phyloP scores from a whole-genome alignment of 2,113 vertebrate species.

The Penelope pileata region DNA sequence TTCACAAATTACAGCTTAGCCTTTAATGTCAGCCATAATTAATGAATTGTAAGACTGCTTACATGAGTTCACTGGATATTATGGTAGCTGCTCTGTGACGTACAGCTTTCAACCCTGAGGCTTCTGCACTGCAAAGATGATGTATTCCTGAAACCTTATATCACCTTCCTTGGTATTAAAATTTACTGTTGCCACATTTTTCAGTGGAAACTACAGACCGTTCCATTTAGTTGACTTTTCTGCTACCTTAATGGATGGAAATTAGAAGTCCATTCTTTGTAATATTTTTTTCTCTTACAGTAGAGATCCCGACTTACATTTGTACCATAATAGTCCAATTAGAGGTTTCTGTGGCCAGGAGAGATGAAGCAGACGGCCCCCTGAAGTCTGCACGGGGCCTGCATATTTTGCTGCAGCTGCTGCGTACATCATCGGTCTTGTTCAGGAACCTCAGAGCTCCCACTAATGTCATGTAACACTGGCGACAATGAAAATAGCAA shows the following conservation, averaged over 20 bases:
- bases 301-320: neutral
- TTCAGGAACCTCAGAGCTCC: neutral
- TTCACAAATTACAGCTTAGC: neutral
- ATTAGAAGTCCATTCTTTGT: neutral
- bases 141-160: neutral
- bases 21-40: slow-evolving; percentile 4
- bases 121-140: neutral
- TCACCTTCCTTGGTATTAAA: neutral
- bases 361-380: neutral
- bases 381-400: neutral
- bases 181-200: neutral
- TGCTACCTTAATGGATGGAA: neutral
- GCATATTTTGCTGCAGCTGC: fast-evolving
- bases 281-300: neutral
- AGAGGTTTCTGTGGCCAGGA: neutral
- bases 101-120: neutral
- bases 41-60: neutral
- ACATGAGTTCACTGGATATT: neutral
- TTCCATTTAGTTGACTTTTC: neutral
- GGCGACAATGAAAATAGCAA: neutral
- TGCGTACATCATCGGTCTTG: neutral
- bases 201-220: neutral
- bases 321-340: neutral
- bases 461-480: fast-evolving
- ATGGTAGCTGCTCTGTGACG: neutral